These are phyloP conservation scores for Megathymus violae DNA, from an alignment of 1,140 invertebrate species.

Conservation along the genomic window DNA sequence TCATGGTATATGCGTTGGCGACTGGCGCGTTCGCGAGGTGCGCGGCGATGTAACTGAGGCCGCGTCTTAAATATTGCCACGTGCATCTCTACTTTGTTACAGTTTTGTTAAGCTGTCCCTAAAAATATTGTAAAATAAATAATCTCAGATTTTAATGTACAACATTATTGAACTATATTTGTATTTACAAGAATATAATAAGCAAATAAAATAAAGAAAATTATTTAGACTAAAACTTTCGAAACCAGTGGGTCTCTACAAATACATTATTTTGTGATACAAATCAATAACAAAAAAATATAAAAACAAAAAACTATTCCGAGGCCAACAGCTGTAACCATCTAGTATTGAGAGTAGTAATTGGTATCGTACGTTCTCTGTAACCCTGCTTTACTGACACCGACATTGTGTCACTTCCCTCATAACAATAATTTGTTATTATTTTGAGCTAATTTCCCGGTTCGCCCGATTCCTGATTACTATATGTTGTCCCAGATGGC, in stretches of 20 bases:
- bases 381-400: too few species aligned
- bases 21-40: not conserved
- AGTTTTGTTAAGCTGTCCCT: not conserved
- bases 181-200: constrained; percentile 40
- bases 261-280: not conserved
- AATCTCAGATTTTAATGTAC: constrained; percentile 37
- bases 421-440: too few species aligned
- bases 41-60: not conserved
- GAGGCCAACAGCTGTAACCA: not conserved
- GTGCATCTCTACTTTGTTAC: not conserved
- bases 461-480: too few species aligned
- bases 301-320: not conserved
- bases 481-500: not conserved
- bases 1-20: not conserved
- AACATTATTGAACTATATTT: constrained; percentile 31
- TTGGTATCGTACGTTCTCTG: too few species aligned
- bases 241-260: not conserved
- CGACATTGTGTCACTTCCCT: too few species aligned
- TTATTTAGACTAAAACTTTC: not conserved
- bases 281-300: too few species aligned
- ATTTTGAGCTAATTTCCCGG: too few species aligned
- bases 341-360: too few species aligned
- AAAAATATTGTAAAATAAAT: constrained; percentile 31
- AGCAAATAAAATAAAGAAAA: constrained; percentile 10
- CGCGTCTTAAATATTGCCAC: not conserved